phyloP scores from a whole-genome alignment of 2,888 invertebrate species.

The Pasiphila rectangulata region DNA sequence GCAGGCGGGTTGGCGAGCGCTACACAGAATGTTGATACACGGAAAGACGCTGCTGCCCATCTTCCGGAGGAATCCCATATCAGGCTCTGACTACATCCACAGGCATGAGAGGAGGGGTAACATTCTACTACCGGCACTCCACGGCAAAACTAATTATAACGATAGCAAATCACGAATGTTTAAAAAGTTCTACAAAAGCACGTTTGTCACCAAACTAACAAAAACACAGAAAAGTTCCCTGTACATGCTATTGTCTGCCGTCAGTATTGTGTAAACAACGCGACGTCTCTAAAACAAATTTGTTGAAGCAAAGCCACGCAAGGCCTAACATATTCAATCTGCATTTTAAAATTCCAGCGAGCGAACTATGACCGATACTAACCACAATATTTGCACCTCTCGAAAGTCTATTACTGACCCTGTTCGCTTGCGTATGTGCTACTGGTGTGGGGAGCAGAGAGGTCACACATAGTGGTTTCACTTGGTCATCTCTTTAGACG shows the following conservation, averaged over 20 bases:
- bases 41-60: no score
- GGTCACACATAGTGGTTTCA: no score
- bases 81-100: no score
- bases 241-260: slow-evolving; percentile 13
- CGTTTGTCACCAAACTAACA: slow-evolving; percentile 4
- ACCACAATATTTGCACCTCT: slow-evolving; percentile 29
- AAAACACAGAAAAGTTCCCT: slow-evolving; percentile 6
- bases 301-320: slow-evolving; percentile 17
- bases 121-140: no score
- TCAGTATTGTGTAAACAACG: slow-evolving; percentile 15
- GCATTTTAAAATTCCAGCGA: slow-evolving; percentile 33
- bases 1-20: no score
- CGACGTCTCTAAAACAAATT: slow-evolving; percentile 12
- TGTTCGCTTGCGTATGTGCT: slow-evolving; percentile 18
- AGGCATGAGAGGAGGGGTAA: no score
- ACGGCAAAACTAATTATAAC: no score
- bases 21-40: no score
- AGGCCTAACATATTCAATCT: slow-evolving; percentile 35
- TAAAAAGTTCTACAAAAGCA: neutral
- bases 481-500: no score
- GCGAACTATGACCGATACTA: slow-evolving; percentile 20
- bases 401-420: slow-evolving; percentile 26
- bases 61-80: no score
- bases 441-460: neutral
- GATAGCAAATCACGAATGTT: no score